Base-by-base conservation (phyloP, 2,888 invertebrate genomes). In the Pimpla rufipes region DNA sequence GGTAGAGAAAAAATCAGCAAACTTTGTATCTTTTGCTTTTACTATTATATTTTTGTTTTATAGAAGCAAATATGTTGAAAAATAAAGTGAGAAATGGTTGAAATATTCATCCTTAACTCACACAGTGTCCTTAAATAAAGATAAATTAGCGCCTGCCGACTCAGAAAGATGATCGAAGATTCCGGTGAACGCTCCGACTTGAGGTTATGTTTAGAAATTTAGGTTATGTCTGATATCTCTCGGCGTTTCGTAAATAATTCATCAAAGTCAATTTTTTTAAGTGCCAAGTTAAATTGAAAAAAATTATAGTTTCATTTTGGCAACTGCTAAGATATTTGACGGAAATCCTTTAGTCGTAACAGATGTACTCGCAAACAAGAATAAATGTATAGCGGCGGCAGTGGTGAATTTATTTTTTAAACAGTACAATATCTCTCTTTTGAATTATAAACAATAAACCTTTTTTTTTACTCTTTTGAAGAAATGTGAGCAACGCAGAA, bases 141-240 rank as follows among this genome's bases (percentile, higher is more conserved):
- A 37, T 18, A n/a, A 16, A 57, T 42, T 18, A 71, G 23, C 55
- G 23, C 13, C 13, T 21, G n/a, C n/a, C 2, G 23, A 13, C 11
- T 8, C 7, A 10, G 10, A 16, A 71, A 57, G n/a, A 29, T 6
- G n/a, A 13, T 40, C 13, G 21, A 55, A 11, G 42, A 40, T 57
- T 57, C 23, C 55, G 21, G 42, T n/a, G 2, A 23, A n/a, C 40
- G 13, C 2, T 6, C 37, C 3, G 40, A 18, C 55, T 55, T 13
- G 55, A 57, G 70, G 70, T 71, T 71, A 71, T 42, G 70, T 71
- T 71, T 21, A 16, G 16, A 13, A 37, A 59, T n/a, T 59, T 13
- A 59, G 59, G 59, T 59, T 59, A 59, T 59, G 35, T 7, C 2
- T 1, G 13, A 10, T 57, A 59, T 59, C n/a, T 2, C 35, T 59